Conservation (phyloP, 1,140 invertebrate species). For the Pollicipes pollicipes region DNA sequence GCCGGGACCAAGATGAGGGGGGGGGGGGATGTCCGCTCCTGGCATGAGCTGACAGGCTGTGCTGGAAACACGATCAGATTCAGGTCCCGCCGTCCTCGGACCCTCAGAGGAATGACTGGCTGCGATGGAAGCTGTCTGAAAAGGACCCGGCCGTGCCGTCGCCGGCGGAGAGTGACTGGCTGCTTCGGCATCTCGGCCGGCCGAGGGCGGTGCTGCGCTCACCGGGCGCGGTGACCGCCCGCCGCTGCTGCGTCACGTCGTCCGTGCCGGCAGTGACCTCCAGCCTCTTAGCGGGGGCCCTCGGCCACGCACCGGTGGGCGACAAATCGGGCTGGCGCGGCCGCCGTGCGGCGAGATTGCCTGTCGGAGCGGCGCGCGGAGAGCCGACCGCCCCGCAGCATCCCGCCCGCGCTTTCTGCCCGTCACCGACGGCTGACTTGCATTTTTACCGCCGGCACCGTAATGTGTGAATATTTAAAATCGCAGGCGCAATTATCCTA, state of each 20-base stretch:
- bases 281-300: background rate
- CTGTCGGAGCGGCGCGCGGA: background rate
- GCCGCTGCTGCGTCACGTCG: background rate
- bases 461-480: constrained; percentile 1
- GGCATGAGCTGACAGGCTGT: too few relatives aligned
- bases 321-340: background rate
- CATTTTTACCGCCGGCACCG: background rate
- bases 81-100: too few relatives aligned
- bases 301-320: background rate
- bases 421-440: background rate
- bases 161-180: too few relatives aligned
- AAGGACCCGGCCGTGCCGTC: too few relatives aligned
- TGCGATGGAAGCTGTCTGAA: too few relatives aligned
- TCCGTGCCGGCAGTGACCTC: background rate
- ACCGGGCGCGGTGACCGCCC: background rate
- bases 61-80: too few relatives aligned
- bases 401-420: background rate
- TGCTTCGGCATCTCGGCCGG: too few relatives aligned
- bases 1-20: too few relatives aligned
- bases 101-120: too few relatives aligned
- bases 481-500: background rate
- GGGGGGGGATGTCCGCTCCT: too few relatives aligned
- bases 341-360: background rate
- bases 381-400: too few relatives aligned
- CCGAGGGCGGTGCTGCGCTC: too few relatives aligned